Evolutionary conservation across 1,140 invertebrate genomes (phyloP).

Genomic region (Neuroterus valhalla): DNA sequence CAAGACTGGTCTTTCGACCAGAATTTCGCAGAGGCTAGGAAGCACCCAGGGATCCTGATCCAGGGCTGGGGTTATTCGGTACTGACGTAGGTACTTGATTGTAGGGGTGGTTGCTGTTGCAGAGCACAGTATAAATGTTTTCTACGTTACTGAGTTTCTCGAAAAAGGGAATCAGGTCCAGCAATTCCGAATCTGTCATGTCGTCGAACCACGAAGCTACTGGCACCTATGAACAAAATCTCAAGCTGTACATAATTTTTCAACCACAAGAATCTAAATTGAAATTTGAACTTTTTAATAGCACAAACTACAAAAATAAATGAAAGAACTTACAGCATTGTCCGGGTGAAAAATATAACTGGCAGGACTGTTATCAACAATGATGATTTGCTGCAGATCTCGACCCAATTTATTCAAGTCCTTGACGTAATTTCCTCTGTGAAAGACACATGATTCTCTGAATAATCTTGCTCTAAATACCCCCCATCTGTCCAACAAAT

Average conservation of each 20-base stretch:
- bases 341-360: constrained; percentile 99
- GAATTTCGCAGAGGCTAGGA: constrained; percentile 71
- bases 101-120: constrained; percentile 91
- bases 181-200: constrained; percentile 94
- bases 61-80: constrained; percentile 66
- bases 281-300: too few species aligned
- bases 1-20: constrained; percentile 65
- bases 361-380: constrained; percentile 99
- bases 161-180: constrained; percentile 96
- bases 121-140: constrained; percentile 93
- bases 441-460: constrained; percentile 99
- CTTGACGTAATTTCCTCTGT: constrained; percentile 99
- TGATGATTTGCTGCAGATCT: constrained; percentile 96
- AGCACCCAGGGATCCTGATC: constrained; percentile 65
- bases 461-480: constrained; percentile 97
- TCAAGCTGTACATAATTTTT: not conserved
- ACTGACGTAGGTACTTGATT: constrained; percentile 73
- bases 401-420: constrained; percentile 98
- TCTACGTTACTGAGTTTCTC: constrained; percentile 96
- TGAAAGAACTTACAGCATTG: constrained; percentile 91
- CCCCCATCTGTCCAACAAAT: constrained; percentile 98
- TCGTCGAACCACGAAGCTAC: constrained; percentile 99
- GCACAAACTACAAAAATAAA: too few species aligned
- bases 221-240: constrained; percentile 84
- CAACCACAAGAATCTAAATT: too few species aligned